phyloP scores from a whole-genome alignment of 2,888 invertebrate genomes.

The Amiota mariae region DNA sequence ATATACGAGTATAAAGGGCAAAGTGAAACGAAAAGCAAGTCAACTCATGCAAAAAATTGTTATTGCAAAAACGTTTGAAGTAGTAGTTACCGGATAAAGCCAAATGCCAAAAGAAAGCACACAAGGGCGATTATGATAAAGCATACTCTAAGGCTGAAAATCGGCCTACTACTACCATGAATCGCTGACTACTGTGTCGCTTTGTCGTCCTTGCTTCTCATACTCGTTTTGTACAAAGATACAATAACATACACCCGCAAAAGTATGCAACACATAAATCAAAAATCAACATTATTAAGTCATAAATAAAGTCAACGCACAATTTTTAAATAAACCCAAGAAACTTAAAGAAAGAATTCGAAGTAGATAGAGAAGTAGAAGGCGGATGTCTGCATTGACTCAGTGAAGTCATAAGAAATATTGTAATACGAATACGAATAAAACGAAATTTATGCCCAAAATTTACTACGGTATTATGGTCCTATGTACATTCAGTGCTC shows the following conservation, averaged over 20 bases:
- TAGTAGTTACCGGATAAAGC: constrained; percentile 10
- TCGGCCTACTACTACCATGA: too few species aligned
- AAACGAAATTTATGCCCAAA: constrained; percentile 45
- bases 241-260: constrained; percentile 45
- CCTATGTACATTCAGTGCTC: background rate
- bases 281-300: constrained; percentile 68
- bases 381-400: background rate
- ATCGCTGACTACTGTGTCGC: constrained; percentile 15
- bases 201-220: constrained; percentile 17
- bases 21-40: background rate
- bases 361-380: constrained; percentile 15
- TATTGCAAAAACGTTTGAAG: background rate
- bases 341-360: background rate
- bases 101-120: background rate
- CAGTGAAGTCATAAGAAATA: constrained; percentile 31
- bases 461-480: constrained; percentile 7
- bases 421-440: constrained; percentile 32
- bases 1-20: background rate
- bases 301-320: constrained; percentile 63
- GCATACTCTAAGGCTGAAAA: background rate
- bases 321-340: constrained; percentile 27
- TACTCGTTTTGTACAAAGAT: constrained; percentile 18
- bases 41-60: background rate
- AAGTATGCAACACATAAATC: constrained; percentile 56
- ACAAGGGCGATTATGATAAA: constrained; percentile 11